Evolutionary conservation across 2,797 vertebrate genomes (phyloP), one percentile per base, ranked within the genome.

Genomic region (Antrozous pallidus): DNA sequence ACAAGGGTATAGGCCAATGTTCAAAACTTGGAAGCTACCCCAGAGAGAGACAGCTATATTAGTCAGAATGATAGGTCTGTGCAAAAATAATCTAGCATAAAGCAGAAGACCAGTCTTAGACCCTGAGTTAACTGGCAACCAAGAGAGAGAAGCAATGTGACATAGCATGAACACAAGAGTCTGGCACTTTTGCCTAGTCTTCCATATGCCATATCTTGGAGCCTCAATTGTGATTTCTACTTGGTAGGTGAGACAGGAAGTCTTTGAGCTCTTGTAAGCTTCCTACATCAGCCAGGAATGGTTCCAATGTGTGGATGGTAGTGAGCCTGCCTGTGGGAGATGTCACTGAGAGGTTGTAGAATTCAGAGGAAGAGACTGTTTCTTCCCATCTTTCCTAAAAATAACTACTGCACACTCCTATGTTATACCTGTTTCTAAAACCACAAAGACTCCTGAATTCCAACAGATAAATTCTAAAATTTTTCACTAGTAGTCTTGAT

Each of bases 211-310:
- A 1, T 93, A 20, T 70, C 83, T 87, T 45, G 22, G 87, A 96
- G 95, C 56, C 81, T 93, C 69, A 16, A 83, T 87, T 94, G 94
- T 93, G 94, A 96, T 90, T 95, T 88, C 45, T 88, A 51, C 82
- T 90, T 71, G 63, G 63, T 91, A 90, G 47, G 84, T 91, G 81
- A 96, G 81, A 75, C 63, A 96, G 96, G 96, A 96, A 97, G 94
- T 85, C 89, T 92, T 82, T 79, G 88, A 90, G 93, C 79, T 87
- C 91, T 65, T 93, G 54, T 91, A 84, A 94, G 91, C 67, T 84
- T 85, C 63, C 71, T 69, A 79, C 47, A 69, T 58, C 70, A 90
- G 63, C 92, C 77, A 90, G 80, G 79, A 93, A 67, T 33, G 38
- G 56, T 88, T 96, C 24, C 0, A 56, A 85, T 36, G 49, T 81